Conservation (phyloP, 2,797 vertebrate species). For the Chaetophractus vellerosus region DNA sequence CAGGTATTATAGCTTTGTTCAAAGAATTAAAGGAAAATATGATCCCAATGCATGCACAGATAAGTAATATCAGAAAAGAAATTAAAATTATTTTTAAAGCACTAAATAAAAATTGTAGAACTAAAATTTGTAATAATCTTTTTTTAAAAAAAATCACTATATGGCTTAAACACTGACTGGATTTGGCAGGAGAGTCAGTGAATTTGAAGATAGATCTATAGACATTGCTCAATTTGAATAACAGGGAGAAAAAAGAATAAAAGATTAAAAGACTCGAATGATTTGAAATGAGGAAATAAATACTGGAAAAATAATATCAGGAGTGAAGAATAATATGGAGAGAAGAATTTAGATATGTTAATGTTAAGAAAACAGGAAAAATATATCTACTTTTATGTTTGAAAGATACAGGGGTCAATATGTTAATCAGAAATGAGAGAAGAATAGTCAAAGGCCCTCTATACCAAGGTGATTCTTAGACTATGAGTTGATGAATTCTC, state of each 20-base stretch:
- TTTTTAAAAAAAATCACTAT: background rate
- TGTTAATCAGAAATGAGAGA: background rate
- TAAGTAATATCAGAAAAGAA: background rate
- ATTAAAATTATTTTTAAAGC: background rate
- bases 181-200: background rate
- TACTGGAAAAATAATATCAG: background rate
- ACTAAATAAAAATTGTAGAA: background rate
- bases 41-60: background rate
- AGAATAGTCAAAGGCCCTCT: background rate
- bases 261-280: background rate
- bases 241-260: background rate
- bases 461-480: background rate
- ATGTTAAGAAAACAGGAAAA: background rate
- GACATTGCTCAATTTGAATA: too few relatives aligned
- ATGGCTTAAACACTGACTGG: background rate
- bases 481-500: background rate
- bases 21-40: background rate
- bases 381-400: background rate
- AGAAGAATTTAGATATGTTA: background rate
- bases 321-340: background rate
- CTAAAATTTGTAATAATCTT: conserved; percentile 1
- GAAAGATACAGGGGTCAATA: background rate
- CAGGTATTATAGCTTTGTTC: background rate
- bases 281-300: background rate
- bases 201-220: background rate